Evolutionary conservation across 2,113 vertebrate species (phyloP), one percentile per base, ranked within the genome.

Genomic region (Theropithecus gelada): DNA sequence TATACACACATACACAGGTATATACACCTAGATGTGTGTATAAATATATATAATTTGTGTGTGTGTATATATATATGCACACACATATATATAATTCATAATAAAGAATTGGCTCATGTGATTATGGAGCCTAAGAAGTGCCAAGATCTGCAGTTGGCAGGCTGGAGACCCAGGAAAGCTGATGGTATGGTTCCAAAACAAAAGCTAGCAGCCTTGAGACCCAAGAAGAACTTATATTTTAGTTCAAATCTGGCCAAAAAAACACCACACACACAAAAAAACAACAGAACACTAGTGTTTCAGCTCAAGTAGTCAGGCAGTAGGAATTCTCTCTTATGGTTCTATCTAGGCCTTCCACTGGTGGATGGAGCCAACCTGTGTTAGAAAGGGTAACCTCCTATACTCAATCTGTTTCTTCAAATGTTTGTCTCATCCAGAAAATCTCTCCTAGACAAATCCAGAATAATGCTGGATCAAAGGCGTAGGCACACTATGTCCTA

Each of bases 141-240:
- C 30, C n/a, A 40, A 76, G n/a, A 40, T 85, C 22, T 59, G 18
- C 2, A 80, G 5, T 61, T 52, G 14, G 48, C 11, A 52, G 16
- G 1, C 12, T 48, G 38, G 32, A 72, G 18, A n/a, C 5, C 52
- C 22, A 7, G 8, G 8, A 50, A 32, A 79, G 68, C 22, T 61
- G 38, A 78, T 79, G 8, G 2, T 78, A 0, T 45, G 2, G 8
- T 40, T 88, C 12, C 22, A 23, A 9, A 17, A n/a, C 43, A 32
- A 95, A 80, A 14, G 6, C 4, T 1, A 18, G 6, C 3, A 23
- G 2, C 4, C 1, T 22, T 8, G 8, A 76, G 7, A 30, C 50
- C 38, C 59, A 61, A 25, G 25, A 76, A 80, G 55, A 61, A 23
- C 30, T 5, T 3, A 32, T 52, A 2, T 88, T 88, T 93, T 40